These are phyloP conservation scores for Drosophila serrata DNA, from an alignment of 1,140 invertebrate species.

Conservation along the genomic window DNA sequence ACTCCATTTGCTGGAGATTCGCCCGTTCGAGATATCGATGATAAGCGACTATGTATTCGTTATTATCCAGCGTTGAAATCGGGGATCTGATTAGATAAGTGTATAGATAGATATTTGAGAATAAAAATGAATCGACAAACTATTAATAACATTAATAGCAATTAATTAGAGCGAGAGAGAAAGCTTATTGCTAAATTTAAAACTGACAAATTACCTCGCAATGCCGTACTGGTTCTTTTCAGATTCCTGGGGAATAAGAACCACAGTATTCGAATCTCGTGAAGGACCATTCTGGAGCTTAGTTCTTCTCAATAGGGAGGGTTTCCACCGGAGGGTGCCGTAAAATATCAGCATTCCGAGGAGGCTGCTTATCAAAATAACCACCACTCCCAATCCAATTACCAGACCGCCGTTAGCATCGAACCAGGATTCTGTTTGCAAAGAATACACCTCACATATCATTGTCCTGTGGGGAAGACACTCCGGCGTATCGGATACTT, in stretches of 20 bases:
- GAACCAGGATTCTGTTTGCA: conserved; percentile 39
- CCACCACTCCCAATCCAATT: conserved; percentile 30
- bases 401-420: conserved; percentile 20
- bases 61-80: conserved; percentile 18
- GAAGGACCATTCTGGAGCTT: conserved; percentile 16
- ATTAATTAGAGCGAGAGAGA: too few relatives aligned
- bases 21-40: conserved; percentile 54
- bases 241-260: conserved; percentile 32
- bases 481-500: conserved; percentile 20
- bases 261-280: conserved; percentile 34
- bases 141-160: too few relatives aligned
- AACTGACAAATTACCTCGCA: conserved; percentile 10
- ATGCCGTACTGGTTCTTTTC: conserved; percentile 14
- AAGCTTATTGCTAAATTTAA: not conserved
- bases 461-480: conserved; percentile 49
- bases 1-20: conserved; percentile 34
- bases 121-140: not conserved
- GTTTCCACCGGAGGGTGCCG: conserved; percentile 43
- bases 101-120: not conserved
- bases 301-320: conserved; percentile 42
- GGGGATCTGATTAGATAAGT: not conserved
- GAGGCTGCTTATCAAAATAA: conserved; percentile 30
- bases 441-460: conserved; percentile 1
- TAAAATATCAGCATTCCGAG: conserved; percentile 52
- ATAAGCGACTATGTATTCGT: conserved; percentile 54